Conservation (phyloP, 2,888 invertebrate species). For the Acanthosoma haemorrhoidale region DNA sequence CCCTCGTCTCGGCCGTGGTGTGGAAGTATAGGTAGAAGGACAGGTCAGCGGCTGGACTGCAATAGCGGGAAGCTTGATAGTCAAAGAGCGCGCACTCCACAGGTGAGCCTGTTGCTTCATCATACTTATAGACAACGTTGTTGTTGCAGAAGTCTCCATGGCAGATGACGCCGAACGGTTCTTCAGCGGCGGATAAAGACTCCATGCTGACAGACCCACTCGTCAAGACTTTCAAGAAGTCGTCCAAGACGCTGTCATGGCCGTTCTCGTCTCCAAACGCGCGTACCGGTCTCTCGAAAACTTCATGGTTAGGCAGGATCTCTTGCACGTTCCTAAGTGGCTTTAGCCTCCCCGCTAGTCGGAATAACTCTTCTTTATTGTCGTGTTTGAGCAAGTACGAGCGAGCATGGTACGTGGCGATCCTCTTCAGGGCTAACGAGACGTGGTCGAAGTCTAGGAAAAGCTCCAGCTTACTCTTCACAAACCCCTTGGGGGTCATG, state of each 20-base stretch:
- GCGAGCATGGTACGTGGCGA: conserved; percentile 44
- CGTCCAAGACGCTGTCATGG: not conserved
- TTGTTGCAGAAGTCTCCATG: conserved; percentile 48
- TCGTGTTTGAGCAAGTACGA: conserved; percentile 43
- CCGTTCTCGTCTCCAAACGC: not conserved
- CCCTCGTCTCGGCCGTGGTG: conserved; percentile 43
- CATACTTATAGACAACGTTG: conserved; percentile 46
- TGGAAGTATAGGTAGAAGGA: conserved; percentile 46
- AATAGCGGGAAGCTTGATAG: conserved; percentile 44
- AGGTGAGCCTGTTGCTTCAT: conserved; percentile 43
- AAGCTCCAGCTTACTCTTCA: conserved; percentile 40
- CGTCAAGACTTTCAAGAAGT: not conserved
- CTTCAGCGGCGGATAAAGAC: conserved; percentile 22
- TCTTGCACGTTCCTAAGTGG: not conserved
- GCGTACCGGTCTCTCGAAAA: not conserved
- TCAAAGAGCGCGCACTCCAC: conserved; percentile 45
- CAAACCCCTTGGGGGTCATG: conserved; percentile 40
- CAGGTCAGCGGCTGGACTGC: conserved; percentile 46
- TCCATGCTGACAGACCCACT: not conserved
- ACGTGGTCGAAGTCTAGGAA: conserved; percentile 43
- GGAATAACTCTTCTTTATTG: conserved; percentile 34
- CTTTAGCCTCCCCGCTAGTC: not conserved
- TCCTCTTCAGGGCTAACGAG: conserved; percentile 37
- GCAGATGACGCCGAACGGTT: conserved; percentile 43
- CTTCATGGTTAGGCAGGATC: not conserved